Evolutionary conservation across 2,888 invertebrate species (phyloP), one percentile per base, ranked within the genome.

Genomic region (Pollenia amentaria): DNA sequence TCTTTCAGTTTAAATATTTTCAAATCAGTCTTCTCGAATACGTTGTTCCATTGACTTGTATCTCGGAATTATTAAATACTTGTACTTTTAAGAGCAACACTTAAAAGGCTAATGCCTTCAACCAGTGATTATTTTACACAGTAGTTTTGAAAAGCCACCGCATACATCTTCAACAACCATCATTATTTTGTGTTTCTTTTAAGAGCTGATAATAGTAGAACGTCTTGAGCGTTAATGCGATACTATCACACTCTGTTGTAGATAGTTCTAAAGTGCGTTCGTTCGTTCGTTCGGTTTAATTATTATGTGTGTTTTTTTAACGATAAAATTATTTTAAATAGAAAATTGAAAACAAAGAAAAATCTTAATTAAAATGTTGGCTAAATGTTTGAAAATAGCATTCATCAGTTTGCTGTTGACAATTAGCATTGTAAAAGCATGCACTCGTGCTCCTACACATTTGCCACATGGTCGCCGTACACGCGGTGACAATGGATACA

Each of bases 401-500:
- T 67, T 75, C 60, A 62, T 89, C 82, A 89, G 89, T 87, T 89
- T 89, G 83, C 90, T 88, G 88, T 88, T 89, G 87, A 84, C 90
- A 91, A 91, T 92, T 92, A 91, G 88, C 90, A 88, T 90, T 88
- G 90, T 89, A 84, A 86, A 87, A 82, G 91, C 90, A 83, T 93
- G 93, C 89, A 91, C 92, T 88, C 92, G 93, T 86, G 91, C 91
- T 64, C 93, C 93, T 88, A 91, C 90, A 72, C 91, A 90, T 88
- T 90, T 92, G 90, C 92, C 91, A 86, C 93, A 92, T 88, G 93
- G 91, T 79, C 91, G 88, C 90, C 95, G 96, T 94, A 94, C 95
- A 88, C 95, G 96, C 29, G 98, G 98, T 42, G 98, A 98, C 94
- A 97, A 97, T 94, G 97, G 96, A 91, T 98, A 97, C 94, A 95